These are phyloP conservation scores for Biston stratarius DNA, from an alignment of 2,888 invertebrate species.

Conservation along the genomic window DNA sequence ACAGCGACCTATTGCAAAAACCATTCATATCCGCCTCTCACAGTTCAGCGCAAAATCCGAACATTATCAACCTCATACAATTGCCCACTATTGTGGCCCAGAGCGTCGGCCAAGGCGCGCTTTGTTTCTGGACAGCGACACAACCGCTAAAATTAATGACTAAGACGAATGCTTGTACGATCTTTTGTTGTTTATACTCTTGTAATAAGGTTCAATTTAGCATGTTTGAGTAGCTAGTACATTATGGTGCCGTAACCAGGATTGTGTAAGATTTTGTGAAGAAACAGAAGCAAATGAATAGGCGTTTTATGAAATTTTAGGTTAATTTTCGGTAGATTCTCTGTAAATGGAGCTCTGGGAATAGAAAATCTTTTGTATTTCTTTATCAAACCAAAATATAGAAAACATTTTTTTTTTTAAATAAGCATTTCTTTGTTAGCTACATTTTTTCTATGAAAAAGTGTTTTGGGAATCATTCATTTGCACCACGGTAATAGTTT, in stretches of 20 bases:
- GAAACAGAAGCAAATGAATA: slow-evolving; percentile 16
- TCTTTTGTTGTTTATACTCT: background rate
- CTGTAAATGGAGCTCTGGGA: background rate
- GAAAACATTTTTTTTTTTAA: too few relatives aligned
- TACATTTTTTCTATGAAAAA: too few relatives aligned
- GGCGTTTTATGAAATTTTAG: slow-evolving; percentile 10
- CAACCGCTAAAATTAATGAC: slow-evolving; percentile 43
- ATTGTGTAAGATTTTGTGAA: slow-evolving; percentile 29
- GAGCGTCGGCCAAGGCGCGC: slow-evolving; percentile 17
- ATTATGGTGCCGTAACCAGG: slow-evolving; percentile 20
- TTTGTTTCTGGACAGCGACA: slow-evolving; percentile 43
- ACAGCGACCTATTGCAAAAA: slow-evolving; percentile 12
- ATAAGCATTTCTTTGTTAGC: background rate
- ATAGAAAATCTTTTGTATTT: background rate
- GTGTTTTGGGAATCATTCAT: too few relatives aligned
- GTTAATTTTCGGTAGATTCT: slow-evolving; percentile 8
- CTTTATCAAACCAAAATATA: background rate
- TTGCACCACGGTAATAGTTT: too few relatives aligned
- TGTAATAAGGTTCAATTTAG: slow-evolving; percentile 1
- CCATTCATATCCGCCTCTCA: slow-evolving; percentile 15
- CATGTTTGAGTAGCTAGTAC: slow-evolving; percentile 24
- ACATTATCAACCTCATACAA: slow-evolving; percentile 27
- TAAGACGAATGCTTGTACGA: background rate
- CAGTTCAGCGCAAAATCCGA: slow-evolving; percentile 17
- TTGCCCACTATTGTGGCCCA: slow-evolving; percentile 29